These are phyloP conservation scores for Gymnocypris eckloni DNA, from an alignment of 2,797 vertebrate species.

Conservation along the genomic window DNA sequence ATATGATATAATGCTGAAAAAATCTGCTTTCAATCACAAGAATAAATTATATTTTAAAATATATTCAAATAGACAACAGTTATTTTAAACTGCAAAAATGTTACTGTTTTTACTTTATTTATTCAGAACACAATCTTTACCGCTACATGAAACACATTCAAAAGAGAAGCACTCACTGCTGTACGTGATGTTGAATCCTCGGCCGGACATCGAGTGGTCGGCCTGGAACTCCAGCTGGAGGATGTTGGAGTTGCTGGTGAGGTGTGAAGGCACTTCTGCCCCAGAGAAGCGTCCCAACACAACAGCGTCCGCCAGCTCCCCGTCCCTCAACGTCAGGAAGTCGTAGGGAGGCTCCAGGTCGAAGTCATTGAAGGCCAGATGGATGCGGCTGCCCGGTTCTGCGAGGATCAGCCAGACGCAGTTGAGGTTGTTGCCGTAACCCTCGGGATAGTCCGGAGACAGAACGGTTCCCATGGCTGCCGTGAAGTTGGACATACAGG, in stretches of 20 bases:
- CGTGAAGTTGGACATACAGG: constrained; percentile 98
- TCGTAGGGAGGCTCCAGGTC: constrained; percentile 98
- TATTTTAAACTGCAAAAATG: no score
- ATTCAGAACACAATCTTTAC: neutral
- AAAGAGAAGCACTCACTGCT: constrained; percentile 85
- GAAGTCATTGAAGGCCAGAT: constrained; percentile 98
- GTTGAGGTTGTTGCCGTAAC: constrained; percentile 99
- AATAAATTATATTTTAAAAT: neutral
- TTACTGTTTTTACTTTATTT: neutral
- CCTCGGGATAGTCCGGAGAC: constrained; percentile 98
- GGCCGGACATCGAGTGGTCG: constrained; percentile 97
- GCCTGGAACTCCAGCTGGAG: constrained; percentile 97
- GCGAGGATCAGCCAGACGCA: constrained; percentile 98
- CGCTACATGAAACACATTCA: neutral
- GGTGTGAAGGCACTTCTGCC: constrained; percentile 95
- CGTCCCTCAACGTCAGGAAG: constrained; percentile 96
- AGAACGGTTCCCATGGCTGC: constrained; percentile 95
- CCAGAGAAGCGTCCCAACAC: constrained; percentile 95
- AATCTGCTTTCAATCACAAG: neutral
- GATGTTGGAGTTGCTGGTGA: constrained; percentile 94
- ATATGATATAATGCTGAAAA: neutral
- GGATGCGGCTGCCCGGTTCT: constrained; percentile 92
- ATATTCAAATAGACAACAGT: neutral
- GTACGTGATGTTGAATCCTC: constrained; percentile 98
- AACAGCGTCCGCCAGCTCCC: constrained; percentile 87